Conservation (phyloP, 2,888 invertebrate genomes). For the Odontocolon sp. region DNA sequence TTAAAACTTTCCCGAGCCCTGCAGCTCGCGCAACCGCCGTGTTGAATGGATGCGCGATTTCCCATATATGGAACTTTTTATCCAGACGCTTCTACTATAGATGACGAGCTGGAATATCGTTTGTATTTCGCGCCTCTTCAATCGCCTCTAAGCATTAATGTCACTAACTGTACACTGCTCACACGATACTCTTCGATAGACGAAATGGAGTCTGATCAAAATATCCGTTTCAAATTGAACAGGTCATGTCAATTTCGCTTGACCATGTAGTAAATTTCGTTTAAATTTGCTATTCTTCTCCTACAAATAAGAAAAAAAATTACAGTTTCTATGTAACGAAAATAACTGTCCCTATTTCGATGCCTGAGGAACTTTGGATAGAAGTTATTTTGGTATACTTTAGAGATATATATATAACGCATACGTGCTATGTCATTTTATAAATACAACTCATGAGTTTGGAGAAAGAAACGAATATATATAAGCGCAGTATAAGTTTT, state of each 20-base stretch:
- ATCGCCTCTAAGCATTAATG: too few species aligned
- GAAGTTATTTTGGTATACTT: too few species aligned
- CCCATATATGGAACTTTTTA: too few species aligned
- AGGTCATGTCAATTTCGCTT: background rate
- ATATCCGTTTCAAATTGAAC: background rate
- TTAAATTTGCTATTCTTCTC: background rate
- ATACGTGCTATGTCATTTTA: background rate
- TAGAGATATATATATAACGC: conserved; percentile 7
- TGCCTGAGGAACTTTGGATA: background rate
- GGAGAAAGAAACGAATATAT: background rate
- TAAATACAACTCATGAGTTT: background rate
- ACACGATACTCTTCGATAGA: background rate
- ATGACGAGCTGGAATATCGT: too few species aligned
- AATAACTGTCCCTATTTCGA: too few species aligned
- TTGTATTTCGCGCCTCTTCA: too few species aligned
- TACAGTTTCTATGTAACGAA: too few species aligned
- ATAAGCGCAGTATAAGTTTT: background rate
- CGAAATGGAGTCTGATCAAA: background rate
- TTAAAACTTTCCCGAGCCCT: too few species aligned
- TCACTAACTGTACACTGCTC: background rate
- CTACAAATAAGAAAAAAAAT: background rate
- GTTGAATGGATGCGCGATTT: too few species aligned
- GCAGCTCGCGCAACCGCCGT: too few species aligned
- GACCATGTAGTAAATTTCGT: background rate
- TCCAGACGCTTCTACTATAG: too few species aligned